Evolutionary conservation across 1,140 invertebrate species (phyloP).

Genomic region (Drosophila virilis): DNA sequence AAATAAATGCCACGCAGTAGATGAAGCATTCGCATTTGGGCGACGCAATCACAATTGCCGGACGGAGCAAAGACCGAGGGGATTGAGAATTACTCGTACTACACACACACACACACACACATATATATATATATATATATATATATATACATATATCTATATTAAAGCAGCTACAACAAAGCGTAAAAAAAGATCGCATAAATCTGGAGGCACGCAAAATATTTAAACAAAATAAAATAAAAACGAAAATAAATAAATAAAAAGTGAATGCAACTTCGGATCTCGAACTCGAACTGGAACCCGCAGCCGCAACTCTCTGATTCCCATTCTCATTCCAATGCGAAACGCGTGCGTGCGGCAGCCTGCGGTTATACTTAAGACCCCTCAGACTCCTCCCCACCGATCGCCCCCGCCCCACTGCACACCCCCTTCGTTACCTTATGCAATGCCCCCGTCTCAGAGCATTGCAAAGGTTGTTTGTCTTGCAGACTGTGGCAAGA

Average conservation of each 20-base stretch:
- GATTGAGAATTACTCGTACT: constrained; percentile 3
- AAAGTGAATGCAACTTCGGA: constrained; percentile 36
- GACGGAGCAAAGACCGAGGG: background rate
- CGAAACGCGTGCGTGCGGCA: constrained; percentile 46
- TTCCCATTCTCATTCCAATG: constrained; percentile 25
- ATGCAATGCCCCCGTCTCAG: constrained; percentile 8
- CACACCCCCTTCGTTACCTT: background rate
- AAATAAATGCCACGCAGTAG: constrained; percentile 73
- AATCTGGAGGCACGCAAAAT: constrained; percentile 76
- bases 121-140: background rate
- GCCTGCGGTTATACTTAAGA: constrained; percentile 48
- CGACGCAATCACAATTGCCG: too few species aligned
- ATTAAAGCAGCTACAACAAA: constrained; percentile 18
- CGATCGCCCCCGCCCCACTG: background rate
- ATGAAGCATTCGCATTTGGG: constrained; percentile 49
- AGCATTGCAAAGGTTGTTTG: constrained; percentile 30
- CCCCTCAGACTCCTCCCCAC: background rate
- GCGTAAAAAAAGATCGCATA: constrained; percentile 60
- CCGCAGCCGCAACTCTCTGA: constrained; percentile 2
- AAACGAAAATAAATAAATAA: background rate
- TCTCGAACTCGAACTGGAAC: constrained; percentile 13
- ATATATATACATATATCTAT: background rate
- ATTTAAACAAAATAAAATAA: constrained; percentile 59
- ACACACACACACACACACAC: background rate
- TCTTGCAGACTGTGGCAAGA: constrained; percentile 51